Base-by-base conservation (phyloP, 2,888 invertebrate genomes). In the Anorthoa munda region DNA sequence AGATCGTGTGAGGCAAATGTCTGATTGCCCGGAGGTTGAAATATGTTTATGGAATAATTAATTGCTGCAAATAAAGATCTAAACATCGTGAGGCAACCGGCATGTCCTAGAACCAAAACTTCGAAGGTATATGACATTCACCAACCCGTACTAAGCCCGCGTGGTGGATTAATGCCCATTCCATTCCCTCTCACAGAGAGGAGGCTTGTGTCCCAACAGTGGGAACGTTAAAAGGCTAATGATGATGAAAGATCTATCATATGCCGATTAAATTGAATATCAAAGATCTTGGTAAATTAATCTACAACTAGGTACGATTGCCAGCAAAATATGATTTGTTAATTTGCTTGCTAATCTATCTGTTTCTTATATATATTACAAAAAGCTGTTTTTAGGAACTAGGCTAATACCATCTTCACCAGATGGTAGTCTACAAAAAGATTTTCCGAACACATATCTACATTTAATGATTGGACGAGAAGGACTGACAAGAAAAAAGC, bases 1-100 rank as follows among this genome's bases (percentile, higher is more conserved):
- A 79, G 48, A 7, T 79, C 72, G 45, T 79, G 56, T 61, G 79
- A 56, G 72, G 61, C 50, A 13, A 13, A 17, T 64, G 13, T 15
- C 31, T 18, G 39, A 48, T 26, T 70, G 59, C 1, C 39, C 21
- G 11, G 11, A 23, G 58, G 12, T 21, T 65, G 11, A 39, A 26
- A n/a, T 31, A 31, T 31, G 21, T 11, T 15, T 61, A 21, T 48
- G 15, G 31, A 31, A 55, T 13, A 39, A 39, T 48, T 15, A 64
- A 48, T 64, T 17, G 13, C 18, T 2, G 18, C 48, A 21, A 2
- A 21, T 15, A 39, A 11, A 15, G 1, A 50, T 21, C 59, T 58
- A 9, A 39, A 39, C 39, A 39, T 39, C 39, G 39, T 39, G 39
- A 39, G 9, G 7, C 7, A 39, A 9, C 39, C 39, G 9, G 9